Conservation (phyloP, 1,140 invertebrate genomes). For the Diuraphis noxia region DNA sequence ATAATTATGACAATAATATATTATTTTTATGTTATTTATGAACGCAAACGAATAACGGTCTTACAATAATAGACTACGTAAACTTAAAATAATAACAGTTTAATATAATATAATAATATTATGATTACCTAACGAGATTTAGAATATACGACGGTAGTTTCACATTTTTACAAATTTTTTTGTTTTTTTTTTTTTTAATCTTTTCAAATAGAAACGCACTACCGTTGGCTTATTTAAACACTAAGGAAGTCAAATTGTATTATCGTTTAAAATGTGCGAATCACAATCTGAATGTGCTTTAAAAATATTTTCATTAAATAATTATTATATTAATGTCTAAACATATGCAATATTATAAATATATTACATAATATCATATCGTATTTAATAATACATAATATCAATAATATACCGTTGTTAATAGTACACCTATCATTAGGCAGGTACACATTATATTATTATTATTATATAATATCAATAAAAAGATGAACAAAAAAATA, state of each 20-base stretch:
- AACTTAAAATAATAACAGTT: slow-evolving; percentile 52
- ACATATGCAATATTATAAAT: not conserved
- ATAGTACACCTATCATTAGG: not conserved
- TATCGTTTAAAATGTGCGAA: slow-evolving; percentile 52
- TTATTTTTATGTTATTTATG: slow-evolving; percentile 2
- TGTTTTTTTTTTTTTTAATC: slow-evolving; percentile 1
- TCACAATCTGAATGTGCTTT: slow-evolving; percentile 51
- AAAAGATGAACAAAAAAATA: not conserved
- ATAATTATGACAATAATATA: slow-evolving; percentile 3
- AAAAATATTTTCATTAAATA: slow-evolving; percentile 33
- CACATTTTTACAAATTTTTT: slow-evolving; percentile 28
- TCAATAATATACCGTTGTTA: not conserved
- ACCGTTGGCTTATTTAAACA: slow-evolving; percentile 25
- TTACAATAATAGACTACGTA: slow-evolving; percentile 46
- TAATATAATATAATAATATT: slow-evolving; percentile 7
- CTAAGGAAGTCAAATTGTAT: slow-evolving; percentile 53
- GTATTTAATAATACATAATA: not conserved
- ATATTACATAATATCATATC: slow-evolving; percentile 5
- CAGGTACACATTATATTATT: not conserved
- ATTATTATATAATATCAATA: not conserved
- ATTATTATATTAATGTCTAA: not conserved
- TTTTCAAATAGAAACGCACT: not conserved
- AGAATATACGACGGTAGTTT: slow-evolving; percentile 52
- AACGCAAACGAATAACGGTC: slow-evolving; percentile 42
- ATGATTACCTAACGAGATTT: slow-evolving; percentile 50